Conservation (phyloP, 2,888 invertebrate genomes). For the Sthenelais limicola region DNA sequence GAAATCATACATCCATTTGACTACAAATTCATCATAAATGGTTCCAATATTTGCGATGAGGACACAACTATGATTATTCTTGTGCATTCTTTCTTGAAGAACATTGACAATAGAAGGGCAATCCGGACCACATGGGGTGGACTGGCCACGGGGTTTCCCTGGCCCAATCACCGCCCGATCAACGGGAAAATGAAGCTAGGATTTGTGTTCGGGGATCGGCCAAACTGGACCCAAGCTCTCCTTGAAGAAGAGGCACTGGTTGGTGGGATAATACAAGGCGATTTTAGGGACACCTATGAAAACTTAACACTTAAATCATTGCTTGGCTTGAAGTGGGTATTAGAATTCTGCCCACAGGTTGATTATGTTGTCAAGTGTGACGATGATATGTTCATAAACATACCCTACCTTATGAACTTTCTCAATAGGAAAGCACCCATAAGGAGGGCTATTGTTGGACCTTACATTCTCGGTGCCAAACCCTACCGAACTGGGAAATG, state of each 20-base stretch:
- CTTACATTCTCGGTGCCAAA: slow-evolving; percentile 43
- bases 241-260: slow-evolving; percentile 40
- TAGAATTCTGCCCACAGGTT: slow-evolving; percentile 46
- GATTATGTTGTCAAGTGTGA: slow-evolving; percentile 52
- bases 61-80: slow-evolving; percentile 47
- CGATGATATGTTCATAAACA: slow-evolving; percentile 54
- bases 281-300: slow-evolving; percentile 49
- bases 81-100: slow-evolving; percentile 75
- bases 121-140: slow-evolving; percentile 64
- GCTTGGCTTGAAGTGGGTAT: slow-evolving; percentile 50
- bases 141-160: slow-evolving; percentile 27
- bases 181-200: slow-evolving; percentile 37
- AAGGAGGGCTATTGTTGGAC: slow-evolving; percentile 50
- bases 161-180: slow-evolving; percentile 44
- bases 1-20: slow-evolving; percentile 1
- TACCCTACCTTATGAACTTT: slow-evolving; percentile 47
- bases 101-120: slow-evolving; percentile 72
- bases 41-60: slow-evolving; percentile 29
- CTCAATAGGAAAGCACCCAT: slow-evolving; percentile 35
- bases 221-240: slow-evolving; percentile 31
- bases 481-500: slow-evolving; percentile 49
- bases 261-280: slow-evolving; percentile 50
- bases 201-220: slow-evolving; percentile 48
- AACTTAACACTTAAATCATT: slow-evolving; percentile 55
- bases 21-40: slow-evolving; percentile 30